Percentiles rank a stretch among this genome's conserved stretches.
phyloP scores from a whole-genome alignment of 2,113 vertebrate species.

The Ophthalmolycus amberensis region DNA sequence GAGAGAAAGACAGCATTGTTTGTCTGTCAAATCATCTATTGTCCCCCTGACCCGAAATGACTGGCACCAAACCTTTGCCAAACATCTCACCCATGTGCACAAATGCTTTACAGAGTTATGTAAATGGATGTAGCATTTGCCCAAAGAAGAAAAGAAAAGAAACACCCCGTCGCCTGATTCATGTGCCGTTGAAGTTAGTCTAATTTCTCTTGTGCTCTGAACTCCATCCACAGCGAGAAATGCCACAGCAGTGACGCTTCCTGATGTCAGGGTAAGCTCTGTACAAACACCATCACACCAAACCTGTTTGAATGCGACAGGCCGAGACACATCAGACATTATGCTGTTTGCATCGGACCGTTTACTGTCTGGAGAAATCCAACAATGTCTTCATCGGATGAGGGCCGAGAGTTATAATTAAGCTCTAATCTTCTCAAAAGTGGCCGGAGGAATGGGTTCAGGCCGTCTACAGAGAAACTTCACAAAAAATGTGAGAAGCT shows the following conservation, averaged over 20 bases:
- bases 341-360: conserved; percentile 9
- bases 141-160: neutral
- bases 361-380: conserved; percentile 18
- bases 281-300: conserved; percentile 24
- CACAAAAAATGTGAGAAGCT: conserved; percentile 32
- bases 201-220: conserved; percentile 15
- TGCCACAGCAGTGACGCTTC: conserved; percentile 35
- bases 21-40: conserved; percentile 57
- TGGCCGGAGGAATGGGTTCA: neutral
- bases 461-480: conserved; percentile 30
- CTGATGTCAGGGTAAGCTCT: conserved; percentile 12
- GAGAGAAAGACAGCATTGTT: conserved; percentile 64
- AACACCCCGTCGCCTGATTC: neutral
- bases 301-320: conserved; percentile 28
- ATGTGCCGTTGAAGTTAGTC: neutral
- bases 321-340: conserved; percentile 21
- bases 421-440: conserved; percentile 17
- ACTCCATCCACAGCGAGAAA: conserved; percentile 33
- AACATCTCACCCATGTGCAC: conserved; percentile 23
- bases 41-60: conserved; percentile 65
- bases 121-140: conserved; percentile 37
- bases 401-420: conserved; percentile 28
- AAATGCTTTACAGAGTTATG: conserved; percentile 37
- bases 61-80: conserved; percentile 53
- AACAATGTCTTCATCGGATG: conserved; percentile 46